Evolutionary conservation across 2,113 vertebrate genomes (phyloP), one percentile per base, ranked within the genome.

Genomic region (Gadus macrocephalus): DNA sequence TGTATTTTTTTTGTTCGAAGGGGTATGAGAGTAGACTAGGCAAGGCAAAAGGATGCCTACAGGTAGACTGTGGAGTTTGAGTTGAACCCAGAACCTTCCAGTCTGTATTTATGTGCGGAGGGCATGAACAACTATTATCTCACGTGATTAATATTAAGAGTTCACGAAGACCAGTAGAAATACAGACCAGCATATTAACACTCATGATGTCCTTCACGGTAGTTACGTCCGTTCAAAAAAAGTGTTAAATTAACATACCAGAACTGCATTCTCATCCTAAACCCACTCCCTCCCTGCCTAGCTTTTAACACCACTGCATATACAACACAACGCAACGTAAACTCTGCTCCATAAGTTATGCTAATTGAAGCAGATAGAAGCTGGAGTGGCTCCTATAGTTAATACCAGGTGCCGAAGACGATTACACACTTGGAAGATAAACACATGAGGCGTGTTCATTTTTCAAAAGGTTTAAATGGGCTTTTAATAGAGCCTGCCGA

Each of bases 291-390:
- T 85, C 74, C 68, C 67, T 73, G 69, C 68, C 27, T 19, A 84
- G 53, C 74, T 74, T 72, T 78, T 64, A 74, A 78, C 85, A 64
- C 72, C 78, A 66, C 77, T 77, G 28, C 67, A 67, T 86, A 84
- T 9, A 49, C 42, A 88, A 88, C 81, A 87, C 69, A 69, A n/a
- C 53, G 56, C 69, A 69, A n/a, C 53, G 56, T 74, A 66, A 81
- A 80, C 76, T 68, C 62, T 63, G 70, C 77, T 71, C 74, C 66
- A 62, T 22, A 72, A 86, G 83, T 84, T 77, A 63, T 75, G 69
- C 76, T 83, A 87, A 89, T 87, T 81, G 84, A 25, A 25, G 25
- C 78, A 87, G 85, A 89, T 87, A 81, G 79, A 73, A 62, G 38
- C 72, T 76, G 53, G 11, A 77, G 68, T 68, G 71, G 60, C 49